These are phyloP conservation scores for Nasonia vitripennis DNA, from an alignment of 1,140 invertebrate genomes.

Conservation along the genomic window DNA sequence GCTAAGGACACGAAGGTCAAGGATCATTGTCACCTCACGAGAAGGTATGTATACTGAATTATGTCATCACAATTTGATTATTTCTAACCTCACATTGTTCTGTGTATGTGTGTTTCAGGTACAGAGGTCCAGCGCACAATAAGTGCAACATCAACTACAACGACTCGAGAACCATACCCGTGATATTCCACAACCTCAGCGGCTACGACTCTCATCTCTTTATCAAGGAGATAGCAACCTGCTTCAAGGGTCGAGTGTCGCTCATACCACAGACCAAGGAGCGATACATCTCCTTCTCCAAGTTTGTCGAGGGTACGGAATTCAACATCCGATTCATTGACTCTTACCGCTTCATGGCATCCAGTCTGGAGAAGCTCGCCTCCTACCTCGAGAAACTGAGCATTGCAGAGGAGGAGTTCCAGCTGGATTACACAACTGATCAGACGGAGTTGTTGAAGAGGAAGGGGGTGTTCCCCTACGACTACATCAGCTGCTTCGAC, in stretches of 20 bases:
- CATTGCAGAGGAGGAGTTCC: neutral
- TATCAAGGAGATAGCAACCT: too few relatives aligned
- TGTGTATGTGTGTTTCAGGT: neutral
- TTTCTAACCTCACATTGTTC: neutral
- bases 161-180: too few relatives aligned
- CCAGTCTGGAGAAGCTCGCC: constrained; percentile 38
- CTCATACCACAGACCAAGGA: too few relatives aligned
- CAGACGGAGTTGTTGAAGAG: neutral
- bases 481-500: constrained; percentile 50
- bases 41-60: neutral
- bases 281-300: too few relatives aligned
- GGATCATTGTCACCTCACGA: too few relatives aligned
- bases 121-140: neutral
- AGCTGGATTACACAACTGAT: neutral
- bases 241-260: constrained; percentile 17
- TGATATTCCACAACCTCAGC: too few relatives aligned
- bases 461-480: constrained; percentile 21
- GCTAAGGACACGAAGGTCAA: neutral
- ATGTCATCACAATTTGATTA: neutral
- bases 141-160: too few relatives aligned
- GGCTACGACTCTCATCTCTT: too few relatives aligned
- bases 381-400: constrained; percentile 18
- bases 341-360: constrained; percentile 61
- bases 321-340: constrained; percentile 61
- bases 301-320: too few relatives aligned